phyloP scores from a whole-genome alignment of 2,797 vertebrate genomes.

The Sebastes glaucus region DNA sequence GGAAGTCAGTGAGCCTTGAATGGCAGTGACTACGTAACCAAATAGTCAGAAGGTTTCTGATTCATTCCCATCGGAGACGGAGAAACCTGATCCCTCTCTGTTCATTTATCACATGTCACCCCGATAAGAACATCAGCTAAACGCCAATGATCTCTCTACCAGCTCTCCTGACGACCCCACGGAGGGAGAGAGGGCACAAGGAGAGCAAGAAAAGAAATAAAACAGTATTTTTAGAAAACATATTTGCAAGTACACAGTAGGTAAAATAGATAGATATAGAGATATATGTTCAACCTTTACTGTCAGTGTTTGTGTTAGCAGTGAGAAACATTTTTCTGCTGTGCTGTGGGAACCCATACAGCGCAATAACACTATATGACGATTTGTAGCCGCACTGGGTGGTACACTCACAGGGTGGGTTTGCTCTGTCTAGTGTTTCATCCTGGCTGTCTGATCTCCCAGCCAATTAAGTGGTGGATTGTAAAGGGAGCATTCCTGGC shows the following conservation, averaged over 20 bases:
- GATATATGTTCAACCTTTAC: background rate
- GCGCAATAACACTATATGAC: constrained; percentile 17
- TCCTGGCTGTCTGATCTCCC: constrained; percentile 68
- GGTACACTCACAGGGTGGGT: constrained; percentile 56
- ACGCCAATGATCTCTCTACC: background rate
- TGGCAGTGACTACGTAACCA: background rate
- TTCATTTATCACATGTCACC: background rate
- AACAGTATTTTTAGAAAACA: background rate
- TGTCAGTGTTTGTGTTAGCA: background rate
- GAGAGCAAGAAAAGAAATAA: background rate
- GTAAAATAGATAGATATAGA: background rate
- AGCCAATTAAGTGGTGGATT: constrained; percentile 69
- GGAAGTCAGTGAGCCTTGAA: background rate
- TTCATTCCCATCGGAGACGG: background rate
- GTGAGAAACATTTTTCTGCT: background rate
- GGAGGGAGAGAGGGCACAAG: background rate
- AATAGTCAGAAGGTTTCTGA: background rate
- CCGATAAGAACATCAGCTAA: background rate
- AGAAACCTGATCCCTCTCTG: background rate
- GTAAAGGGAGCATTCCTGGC: constrained; percentile 74
- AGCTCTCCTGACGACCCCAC: background rate
- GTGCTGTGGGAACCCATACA: constrained; percentile 3
- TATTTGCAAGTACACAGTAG: background rate
- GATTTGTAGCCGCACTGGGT: constrained; percentile 52
- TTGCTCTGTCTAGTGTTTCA: constrained; percentile 71